Evolutionary conservation across 2,888 invertebrate genomes (phyloP).

Genomic region (Gnatocerus cornutus): DNA sequence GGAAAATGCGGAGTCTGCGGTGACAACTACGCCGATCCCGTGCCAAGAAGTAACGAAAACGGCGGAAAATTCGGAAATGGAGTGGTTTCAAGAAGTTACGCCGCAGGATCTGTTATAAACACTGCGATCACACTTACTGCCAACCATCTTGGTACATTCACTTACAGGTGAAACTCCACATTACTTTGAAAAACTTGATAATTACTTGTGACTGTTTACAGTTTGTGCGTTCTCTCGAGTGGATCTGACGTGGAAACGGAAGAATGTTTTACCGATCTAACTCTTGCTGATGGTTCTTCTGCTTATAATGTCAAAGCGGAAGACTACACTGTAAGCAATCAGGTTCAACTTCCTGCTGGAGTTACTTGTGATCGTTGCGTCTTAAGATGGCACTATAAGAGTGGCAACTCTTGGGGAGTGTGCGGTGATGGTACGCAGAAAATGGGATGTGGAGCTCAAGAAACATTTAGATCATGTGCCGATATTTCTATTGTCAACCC

Average conservation of each 20-base stretch:
- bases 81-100: slow-evolving; percentile 66
- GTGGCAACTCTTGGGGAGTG: slow-evolving; percentile 67
- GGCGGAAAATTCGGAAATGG: slow-evolving; percentile 71
- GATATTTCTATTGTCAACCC: slow-evolving; percentile 63
- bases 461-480: slow-evolving; percentile 68
- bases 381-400: slow-evolving; percentile 70
- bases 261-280: slow-evolving; percentile 70
- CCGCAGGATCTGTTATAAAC: slow-evolving; percentile 62
- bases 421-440: slow-evolving; percentile 65
- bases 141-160: slow-evolving; percentile 68
- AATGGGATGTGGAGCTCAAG: slow-evolving; percentile 68
- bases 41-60: slow-evolving; percentile 69
- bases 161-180: slow-evolving; percentile 61
- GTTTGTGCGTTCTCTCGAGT: slow-evolving; percentile 71
- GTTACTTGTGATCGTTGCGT: slow-evolving; percentile 70
- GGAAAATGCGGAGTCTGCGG: slow-evolving; percentile 69
- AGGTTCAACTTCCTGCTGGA: slow-evolving; percentile 65
- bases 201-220: no score
- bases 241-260: slow-evolving; percentile 70
- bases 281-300: slow-evolving; percentile 61
- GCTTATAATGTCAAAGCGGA: slow-evolving; percentile 57
- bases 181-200: no score
- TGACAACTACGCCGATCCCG: slow-evolving; percentile 64
- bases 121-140: slow-evolving; percentile 67
- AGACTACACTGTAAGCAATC: slow-evolving; percentile 58